Conservation (phyloP, 2,888 invertebrate genomes). For the Plutella xylostella region DNA sequence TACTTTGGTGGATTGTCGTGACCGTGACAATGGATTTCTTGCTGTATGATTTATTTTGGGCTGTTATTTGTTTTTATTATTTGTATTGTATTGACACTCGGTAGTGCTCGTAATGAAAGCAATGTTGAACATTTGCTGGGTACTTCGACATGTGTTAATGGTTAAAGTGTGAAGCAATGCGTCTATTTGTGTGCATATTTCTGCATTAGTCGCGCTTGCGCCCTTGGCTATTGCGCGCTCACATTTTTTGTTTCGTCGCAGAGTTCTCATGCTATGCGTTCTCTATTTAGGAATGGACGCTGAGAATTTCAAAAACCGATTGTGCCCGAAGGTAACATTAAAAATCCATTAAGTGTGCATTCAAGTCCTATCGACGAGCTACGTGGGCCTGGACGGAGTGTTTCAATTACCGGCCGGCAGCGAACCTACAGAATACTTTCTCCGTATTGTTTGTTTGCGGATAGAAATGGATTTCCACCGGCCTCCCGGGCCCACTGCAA, state of each 20-base stretch:
- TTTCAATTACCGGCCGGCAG: constrained; percentile 24
- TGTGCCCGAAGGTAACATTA: constrained; percentile 36
- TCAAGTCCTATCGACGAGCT: constrained; percentile 2
- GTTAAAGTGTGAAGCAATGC: not conserved
- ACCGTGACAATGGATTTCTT: constrained; percentile 50
- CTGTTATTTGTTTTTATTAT: constrained; percentile 4
- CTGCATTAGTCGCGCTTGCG: constrained; percentile 19
- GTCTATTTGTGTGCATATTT: constrained; percentile 20
- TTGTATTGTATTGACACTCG: not conserved
- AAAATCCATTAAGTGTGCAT: constrained; percentile 34
- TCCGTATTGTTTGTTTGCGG: constrained; percentile 19
- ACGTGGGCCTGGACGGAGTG: constrained; percentile 15
- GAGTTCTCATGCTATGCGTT: not conserved
- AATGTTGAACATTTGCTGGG: not conserved
- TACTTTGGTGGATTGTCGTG: constrained; percentile 48
- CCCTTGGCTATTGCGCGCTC: constrained; percentile 21
- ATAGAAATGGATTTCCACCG: constrained; percentile 5
- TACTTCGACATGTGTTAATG: not conserved
- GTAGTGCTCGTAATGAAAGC: not conserved
- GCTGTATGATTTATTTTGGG: constrained; percentile 3
- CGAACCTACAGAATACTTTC: constrained; percentile 23
- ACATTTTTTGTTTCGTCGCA: constrained; percentile 16
- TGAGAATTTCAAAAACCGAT: constrained; percentile 29
- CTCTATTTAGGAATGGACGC: constrained; percentile 16
- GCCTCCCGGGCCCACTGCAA: not conserved